These are phyloP conservation scores for Himalopsyche japonica DNA, from an alignment of 2,888 invertebrate genomes.

Conservation along the genomic window DNA sequence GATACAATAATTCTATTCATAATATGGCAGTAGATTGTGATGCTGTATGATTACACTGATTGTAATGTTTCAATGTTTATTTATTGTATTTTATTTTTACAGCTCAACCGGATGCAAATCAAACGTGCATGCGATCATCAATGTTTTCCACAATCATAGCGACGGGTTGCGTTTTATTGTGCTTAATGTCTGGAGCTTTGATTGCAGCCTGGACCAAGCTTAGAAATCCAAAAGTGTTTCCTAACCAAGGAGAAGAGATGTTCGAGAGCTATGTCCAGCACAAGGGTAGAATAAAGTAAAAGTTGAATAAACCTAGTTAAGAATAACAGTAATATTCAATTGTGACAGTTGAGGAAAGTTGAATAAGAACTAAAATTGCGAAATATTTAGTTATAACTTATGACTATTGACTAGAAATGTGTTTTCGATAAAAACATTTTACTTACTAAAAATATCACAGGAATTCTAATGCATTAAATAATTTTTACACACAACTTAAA, in stretches of 20 bases:
- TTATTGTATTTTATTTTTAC: not conserved
- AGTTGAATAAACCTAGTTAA: not conserved
- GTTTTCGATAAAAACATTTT: no score
- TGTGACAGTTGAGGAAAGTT: not conserved
- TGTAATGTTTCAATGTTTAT: no score
- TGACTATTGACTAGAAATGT: no score
- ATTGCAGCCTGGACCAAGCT: slow-evolving; percentile 78
- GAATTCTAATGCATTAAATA: no score
- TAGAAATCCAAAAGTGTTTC: slow-evolving; percentile 60
- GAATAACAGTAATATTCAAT: not conserved
- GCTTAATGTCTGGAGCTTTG: slow-evolving; percentile 72
- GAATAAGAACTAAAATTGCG: no score
- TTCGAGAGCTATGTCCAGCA: slow-evolving; percentile 65
- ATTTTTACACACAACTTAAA: no score
- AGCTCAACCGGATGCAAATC: slow-evolving; percentile 49
- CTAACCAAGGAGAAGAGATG: slow-evolving; percentile 47
- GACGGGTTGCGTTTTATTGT: slow-evolving; percentile 69
- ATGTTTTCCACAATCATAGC: slow-evolving; percentile 71
- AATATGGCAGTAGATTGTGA: no score
- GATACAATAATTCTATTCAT: no score
- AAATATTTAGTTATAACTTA: no score
- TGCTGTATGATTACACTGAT: not conserved
- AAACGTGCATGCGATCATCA: slow-evolving; percentile 68
- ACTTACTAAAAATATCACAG: no score
- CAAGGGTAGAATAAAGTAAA: slow-evolving; percentile 65